Conservation (phyloP, 2,888 invertebrate genomes). For the Glaucopsyche alexis region DNA sequence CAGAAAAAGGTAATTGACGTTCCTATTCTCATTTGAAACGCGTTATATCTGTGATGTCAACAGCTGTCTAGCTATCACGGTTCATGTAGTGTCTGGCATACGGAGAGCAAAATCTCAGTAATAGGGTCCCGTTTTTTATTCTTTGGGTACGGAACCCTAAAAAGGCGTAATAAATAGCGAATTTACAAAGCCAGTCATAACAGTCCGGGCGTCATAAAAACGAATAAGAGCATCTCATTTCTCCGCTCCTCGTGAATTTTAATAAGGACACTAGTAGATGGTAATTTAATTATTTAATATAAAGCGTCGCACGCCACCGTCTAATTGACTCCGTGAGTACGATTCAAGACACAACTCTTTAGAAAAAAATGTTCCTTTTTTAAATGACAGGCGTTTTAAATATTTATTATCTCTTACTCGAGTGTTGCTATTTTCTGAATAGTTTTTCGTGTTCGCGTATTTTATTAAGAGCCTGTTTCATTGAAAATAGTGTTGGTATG, state of each 20-base stretch:
- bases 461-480: neutral
- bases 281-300: conserved; percentile 59
- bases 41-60: too few relatives aligned
- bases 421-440: neutral
- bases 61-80: too few relatives aligned
- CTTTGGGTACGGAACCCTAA: too few relatives aligned
- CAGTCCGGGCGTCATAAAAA: conserved; percentile 36
- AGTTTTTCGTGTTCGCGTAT: neutral
- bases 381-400: conserved; percentile 15
- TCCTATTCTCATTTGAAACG: too few relatives aligned
- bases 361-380: conserved; percentile 31
- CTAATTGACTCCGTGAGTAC: conserved; percentile 39
- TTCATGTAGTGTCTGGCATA: too few relatives aligned
- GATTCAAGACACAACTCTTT: conserved; percentile 35
- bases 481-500: neutral
- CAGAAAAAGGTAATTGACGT: too few relatives aligned
- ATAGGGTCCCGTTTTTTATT: too few relatives aligned
- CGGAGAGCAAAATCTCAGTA: too few relatives aligned
- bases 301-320: conserved; percentile 37
- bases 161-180: conserved; percentile 30
- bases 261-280: conserved; percentile 52
- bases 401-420: neutral
- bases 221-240: conserved; percentile 36
- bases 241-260: conserved; percentile 50
- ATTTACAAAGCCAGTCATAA: conserved; percentile 32